Conservation (phyloP, 2,797 vertebrate species). For the Siniperca scherzeri region DNA sequence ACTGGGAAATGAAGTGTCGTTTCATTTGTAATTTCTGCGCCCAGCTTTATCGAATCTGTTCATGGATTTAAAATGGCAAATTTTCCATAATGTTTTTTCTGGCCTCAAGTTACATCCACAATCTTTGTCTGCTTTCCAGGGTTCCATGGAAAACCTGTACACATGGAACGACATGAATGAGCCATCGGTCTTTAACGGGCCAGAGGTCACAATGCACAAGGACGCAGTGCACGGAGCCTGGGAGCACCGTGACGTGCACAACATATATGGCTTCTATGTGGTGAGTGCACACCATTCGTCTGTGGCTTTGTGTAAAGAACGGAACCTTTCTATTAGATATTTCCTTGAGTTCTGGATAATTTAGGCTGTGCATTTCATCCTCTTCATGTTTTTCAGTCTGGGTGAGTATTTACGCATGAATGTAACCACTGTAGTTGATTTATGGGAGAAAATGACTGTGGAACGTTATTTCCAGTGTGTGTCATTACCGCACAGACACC, state of each 20-base stretch:
- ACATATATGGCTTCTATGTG: constrained; percentile 95
- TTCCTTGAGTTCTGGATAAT: background rate
- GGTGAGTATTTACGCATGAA: background rate
- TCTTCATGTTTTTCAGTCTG: background rate
- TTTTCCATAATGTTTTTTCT: constrained; percentile 2
- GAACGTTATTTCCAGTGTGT: background rate
- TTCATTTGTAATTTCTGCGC: background rate
- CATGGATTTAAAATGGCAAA: background rate
- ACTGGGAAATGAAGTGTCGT: background rate
- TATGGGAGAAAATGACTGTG: background rate
- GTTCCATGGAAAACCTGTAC: constrained; percentile 90
- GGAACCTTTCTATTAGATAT: background rate
- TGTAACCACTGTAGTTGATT: background rate
- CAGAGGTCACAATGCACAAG: constrained; percentile 97
- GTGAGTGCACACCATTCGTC: constrained; percentile 77
- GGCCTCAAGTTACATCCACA: background rate
- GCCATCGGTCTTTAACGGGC: constrained; percentile 94
- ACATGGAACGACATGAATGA: constrained; percentile 98
- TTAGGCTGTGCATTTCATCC: background rate
- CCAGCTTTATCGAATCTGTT: background rate
- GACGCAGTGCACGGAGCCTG: constrained; percentile 90
- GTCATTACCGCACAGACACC: background rate
- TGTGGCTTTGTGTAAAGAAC: background rate
- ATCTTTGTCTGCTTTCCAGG: constrained; percentile 76
- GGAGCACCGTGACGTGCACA: constrained; percentile 95